Base-by-base conservation (phyloP, 2,797 vertebrate species). In the Hozukius guyotensis region DNA sequence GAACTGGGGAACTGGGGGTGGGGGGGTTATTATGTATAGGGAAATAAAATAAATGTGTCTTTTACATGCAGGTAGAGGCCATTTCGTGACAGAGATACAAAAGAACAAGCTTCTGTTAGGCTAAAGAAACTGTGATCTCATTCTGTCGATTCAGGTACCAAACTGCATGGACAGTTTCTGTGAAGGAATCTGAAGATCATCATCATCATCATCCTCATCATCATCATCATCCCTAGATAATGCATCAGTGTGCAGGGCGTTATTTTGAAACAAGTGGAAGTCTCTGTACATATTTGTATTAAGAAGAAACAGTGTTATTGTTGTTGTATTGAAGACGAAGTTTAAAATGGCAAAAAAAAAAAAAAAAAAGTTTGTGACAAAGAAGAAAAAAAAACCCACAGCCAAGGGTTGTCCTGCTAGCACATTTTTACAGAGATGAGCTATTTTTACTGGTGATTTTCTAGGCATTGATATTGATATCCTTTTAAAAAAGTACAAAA, bases 391-490 rank as follows among this genome's bases (percentile, higher is more conserved):
- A 42, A 42, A 42, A 59, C 87, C 81, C 93, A 85, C 95, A 94
- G 96, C 94, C 95, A 96, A 95, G 94, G 95, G 78, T 93, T 94
- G 96, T 95, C 95, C 95, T 89, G 94, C 94, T 93, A 90, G 80
- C 88, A 94, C 91, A 90, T 96, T 96, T 96, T 95, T 96, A 96
- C 95, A 95, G 90, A 96, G 95, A 96, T 89, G 86, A 96, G 93
- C 92, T 96, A 96, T 96, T 96, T 96, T 96, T 96, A 96, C 94
- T 95, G 95, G 89, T 96, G 92, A 95, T 96, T 96, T 96, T 96
- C 90, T 95, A 96, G 93, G 81, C 87, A 90, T 93, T 93, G 90
- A 90, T 94, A 93, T 87, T 91, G 87, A 94, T 93, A 94, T 94
- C 90, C 93, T 95, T 94, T 94, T 90, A 86, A 92, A 92, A 93